These are phyloP conservation scores for Paralichthys olivaceus DNA, from an alignment of 2,113 vertebrate genomes.

Conservation along the genomic window DNA sequence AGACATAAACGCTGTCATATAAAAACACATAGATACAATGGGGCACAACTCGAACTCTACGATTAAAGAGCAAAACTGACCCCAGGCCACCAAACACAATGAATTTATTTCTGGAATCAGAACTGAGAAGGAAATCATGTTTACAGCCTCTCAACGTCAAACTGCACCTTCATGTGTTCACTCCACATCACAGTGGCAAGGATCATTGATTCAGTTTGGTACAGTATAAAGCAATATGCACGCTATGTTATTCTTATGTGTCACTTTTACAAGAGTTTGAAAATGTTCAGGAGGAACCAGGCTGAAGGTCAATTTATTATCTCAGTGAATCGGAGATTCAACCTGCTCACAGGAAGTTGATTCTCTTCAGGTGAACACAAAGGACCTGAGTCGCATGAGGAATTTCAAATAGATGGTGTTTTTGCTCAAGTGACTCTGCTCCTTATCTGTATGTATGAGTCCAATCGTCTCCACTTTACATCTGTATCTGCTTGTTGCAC, in stretches of 20 bases:
- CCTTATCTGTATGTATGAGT: slow-evolving; percentile 51
- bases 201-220: slow-evolving; percentile 13
- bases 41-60: too few species aligned
- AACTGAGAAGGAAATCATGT: too few species aligned
- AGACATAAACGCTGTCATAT: too few species aligned
- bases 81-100: too few species aligned
- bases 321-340: slow-evolving; percentile 48
- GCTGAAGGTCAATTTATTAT: slow-evolving; percentile 72
- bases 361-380: slow-evolving; percentile 36
- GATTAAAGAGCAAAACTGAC: slow-evolving; percentile 11
- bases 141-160: slow-evolving; percentile 14
- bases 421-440: slow-evolving; percentile 25
- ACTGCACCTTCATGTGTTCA: slow-evolving; percentile 4
- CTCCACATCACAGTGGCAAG: background rate
- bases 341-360: slow-evolving; percentile 59
- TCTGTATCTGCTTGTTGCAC: background rate
- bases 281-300: slow-evolving; percentile 22
- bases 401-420: slow-evolving; percentile 56
- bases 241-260: slow-evolving; percentile 5
- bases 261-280: slow-evolving; percentile 17
- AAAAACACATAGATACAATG: too few species aligned
- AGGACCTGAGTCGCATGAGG: slow-evolving; percentile 30
- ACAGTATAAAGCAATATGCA: too few species aligned
- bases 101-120: too few species aligned
- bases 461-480: background rate